phyloP scores from a whole-genome alignment of 2,888 invertebrate genomes.

The Hypena proboscidalis region DNA sequence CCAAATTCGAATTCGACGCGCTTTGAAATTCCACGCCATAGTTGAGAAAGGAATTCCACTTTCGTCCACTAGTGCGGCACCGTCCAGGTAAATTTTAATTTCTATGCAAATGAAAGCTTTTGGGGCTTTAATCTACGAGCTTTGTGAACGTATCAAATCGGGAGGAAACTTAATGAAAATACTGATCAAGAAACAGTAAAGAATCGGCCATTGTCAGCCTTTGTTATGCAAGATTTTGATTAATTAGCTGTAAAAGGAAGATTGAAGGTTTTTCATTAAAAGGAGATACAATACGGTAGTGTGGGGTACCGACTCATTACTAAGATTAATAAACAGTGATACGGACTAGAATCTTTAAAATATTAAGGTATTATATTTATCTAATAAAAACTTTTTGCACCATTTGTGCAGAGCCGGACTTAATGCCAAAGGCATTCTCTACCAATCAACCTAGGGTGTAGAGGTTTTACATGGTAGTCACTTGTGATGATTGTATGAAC shows the following conservation, averaged over 20 bases:
- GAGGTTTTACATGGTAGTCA: too few species aligned
- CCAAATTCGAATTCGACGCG: constrained; percentile 56
- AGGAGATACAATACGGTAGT: too few species aligned
- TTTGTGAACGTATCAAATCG: constrained; percentile 75
- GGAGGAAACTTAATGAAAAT: constrained; percentile 80
- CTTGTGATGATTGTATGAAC: too few species aligned
- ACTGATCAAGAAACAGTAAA: constrained; percentile 46
- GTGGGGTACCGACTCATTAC: too few species aligned
- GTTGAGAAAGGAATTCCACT: constrained; percentile 71
- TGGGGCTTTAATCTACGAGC: constrained; percentile 76
- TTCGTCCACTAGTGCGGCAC: constrained; percentile 67
- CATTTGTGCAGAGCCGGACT: too few species aligned
- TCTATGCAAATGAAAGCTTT: constrained; percentile 83
- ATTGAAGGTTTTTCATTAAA: too few species aligned
- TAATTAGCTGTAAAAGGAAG: constrained; percentile 1
- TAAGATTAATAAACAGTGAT: too few species aligned
- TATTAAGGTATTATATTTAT: too few species aligned
- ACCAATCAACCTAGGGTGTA: too few species aligned
- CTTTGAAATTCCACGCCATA: constrained; percentile 60
- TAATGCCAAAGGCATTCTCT: too few species aligned
- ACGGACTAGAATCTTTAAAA: too few species aligned
- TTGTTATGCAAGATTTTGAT: constrained; percentile 8
- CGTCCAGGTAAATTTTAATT: constrained; percentile 84
- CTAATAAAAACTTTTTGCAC: too few species aligned
- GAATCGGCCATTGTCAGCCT: constrained; percentile 33